Evolutionary conservation across 2,113 vertebrate genomes (phyloP).

Genomic region (Pseudopodoces humilis): DNA sequence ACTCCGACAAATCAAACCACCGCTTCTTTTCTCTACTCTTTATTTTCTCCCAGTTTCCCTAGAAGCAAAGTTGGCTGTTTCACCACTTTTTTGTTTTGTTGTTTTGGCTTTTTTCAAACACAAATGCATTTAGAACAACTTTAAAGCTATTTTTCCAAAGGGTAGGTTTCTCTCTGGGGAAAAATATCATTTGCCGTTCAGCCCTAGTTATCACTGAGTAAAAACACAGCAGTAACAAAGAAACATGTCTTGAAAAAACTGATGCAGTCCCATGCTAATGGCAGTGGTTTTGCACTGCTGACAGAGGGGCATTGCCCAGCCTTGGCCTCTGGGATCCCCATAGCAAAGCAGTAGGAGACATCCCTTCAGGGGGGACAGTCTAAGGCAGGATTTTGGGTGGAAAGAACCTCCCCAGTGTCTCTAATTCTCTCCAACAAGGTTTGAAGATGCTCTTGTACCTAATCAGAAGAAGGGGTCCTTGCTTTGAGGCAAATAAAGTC

Average conservation of each 20-base stretch:
- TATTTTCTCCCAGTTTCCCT: not conserved
- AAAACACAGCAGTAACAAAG: not conserved
- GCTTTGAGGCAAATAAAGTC: not conserved
- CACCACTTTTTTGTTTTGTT: not conserved
- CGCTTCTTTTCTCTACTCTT: not conserved
- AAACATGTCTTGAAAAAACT: not conserved
- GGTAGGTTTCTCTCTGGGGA: not conserved
- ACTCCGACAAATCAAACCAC: conserved; percentile 24
- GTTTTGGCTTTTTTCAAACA: not conserved
- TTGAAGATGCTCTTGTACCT: not conserved
- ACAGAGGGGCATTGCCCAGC: not conserved
- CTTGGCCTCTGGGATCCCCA: not conserved
- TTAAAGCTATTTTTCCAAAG: not conserved
- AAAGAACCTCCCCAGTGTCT: not conserved
- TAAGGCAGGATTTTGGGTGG: not conserved
- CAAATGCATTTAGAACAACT: not conserved
- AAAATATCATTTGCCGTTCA: not conserved
- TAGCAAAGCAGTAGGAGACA: not conserved
- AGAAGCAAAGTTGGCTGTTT: not conserved
- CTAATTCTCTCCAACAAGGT: not conserved
- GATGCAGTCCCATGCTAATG: not conserved
- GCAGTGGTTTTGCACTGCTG: not conserved
- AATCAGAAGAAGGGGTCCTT: not conserved
- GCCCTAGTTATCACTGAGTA: not conserved
- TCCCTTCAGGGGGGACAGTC: not conserved